Percentiles rank a stretch among this genome's conserved stretches.
phyloP scores from a whole-genome alignment of 2,888 invertebrate species.

The Itoplectis maculator region DNA sequence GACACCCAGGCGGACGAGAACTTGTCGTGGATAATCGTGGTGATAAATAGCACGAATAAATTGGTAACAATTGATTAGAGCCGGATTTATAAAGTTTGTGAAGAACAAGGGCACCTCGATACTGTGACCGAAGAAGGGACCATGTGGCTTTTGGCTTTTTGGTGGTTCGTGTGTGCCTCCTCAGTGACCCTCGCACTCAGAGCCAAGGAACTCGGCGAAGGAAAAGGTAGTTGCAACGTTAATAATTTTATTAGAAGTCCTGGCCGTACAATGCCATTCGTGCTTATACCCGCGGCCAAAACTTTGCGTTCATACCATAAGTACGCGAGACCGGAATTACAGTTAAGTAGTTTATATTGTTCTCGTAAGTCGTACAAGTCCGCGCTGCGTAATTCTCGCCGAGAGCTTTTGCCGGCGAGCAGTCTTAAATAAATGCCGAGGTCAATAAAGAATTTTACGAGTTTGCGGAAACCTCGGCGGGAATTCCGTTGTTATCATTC shows the following conservation, averaged over 20 bases:
- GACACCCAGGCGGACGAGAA: not conserved
- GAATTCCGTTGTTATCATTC: conserved; percentile 5
- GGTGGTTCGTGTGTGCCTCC: conserved; percentile 80
- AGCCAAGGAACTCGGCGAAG: conserved; percentile 81
- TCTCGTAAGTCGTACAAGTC: conserved; percentile 17
- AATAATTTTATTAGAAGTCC: conserved; percentile 35
- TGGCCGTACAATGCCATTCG: conserved; percentile 17
- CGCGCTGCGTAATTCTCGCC: conserved; percentile 47
- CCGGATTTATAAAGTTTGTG: conserved; percentile 4
- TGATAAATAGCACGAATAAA: conserved; percentile 9
- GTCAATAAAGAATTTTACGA: conserved; percentile 30
- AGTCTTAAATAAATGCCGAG: conserved; percentile 49
- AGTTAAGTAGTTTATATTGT: conserved; percentile 45
- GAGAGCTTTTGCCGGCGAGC: conserved; percentile 43
- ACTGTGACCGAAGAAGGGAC: conserved; percentile 22
- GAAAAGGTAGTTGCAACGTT: conserved; percentile 78
- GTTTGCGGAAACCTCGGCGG: not conserved
- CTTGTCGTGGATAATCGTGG: conserved; percentile 2
- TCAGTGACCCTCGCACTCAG: conserved; percentile 80
- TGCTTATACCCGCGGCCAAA: conserved; percentile 19
- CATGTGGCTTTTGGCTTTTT: conserved; percentile 80
- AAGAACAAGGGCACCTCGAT: not conserved
- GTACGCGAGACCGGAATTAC: conserved; percentile 40
- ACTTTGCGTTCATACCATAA: conserved; percentile 52
- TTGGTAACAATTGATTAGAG: not conserved